Conservation (phyloP, 2,797 vertebrate species). For the Argya squamiceps region DNA sequence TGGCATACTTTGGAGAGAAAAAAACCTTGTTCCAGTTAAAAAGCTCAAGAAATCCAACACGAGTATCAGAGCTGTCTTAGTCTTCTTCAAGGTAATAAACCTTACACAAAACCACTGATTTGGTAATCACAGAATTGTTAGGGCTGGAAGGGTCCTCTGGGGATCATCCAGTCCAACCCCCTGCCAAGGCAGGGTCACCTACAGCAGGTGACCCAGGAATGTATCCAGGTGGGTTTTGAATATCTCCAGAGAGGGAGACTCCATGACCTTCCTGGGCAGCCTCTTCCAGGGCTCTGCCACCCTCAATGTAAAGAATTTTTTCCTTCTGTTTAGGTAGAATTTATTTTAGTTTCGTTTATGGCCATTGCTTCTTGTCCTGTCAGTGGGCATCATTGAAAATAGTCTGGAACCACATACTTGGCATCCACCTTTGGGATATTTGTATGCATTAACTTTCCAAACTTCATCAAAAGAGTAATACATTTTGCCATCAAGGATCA, state of each 20-base stretch:
- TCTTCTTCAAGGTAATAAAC: neutral
- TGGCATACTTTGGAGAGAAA: neutral
- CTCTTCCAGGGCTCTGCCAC: neutral
- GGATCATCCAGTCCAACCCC: neutral
- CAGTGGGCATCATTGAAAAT: neutral
- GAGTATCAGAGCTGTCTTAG: neutral
- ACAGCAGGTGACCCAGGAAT: neutral
- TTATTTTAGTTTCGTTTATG: neutral
- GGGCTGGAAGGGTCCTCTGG: neutral
- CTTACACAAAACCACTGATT: neutral
- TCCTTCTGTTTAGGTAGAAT: neutral
- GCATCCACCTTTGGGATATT: fast-evolving
- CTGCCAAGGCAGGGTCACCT: neutral
- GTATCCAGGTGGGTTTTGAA: neutral
- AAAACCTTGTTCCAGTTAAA: neutral
- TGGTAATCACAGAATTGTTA: neutral
- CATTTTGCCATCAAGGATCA: neutral
- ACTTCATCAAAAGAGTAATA: neutral
- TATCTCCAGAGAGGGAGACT: neutral
- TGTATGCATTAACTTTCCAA: neutral
- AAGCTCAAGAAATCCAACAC: neutral
- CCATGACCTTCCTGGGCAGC: fast-evolving
- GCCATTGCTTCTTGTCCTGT: neutral
- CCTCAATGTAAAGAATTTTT: neutral
- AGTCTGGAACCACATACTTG: neutral